A percentile compares a stretch with the other conserved stretches of the same genome.
phyloP scores from a whole-genome alignment of 2,113 vertebrate genomes.

The Chaetodon auriga region DNA sequence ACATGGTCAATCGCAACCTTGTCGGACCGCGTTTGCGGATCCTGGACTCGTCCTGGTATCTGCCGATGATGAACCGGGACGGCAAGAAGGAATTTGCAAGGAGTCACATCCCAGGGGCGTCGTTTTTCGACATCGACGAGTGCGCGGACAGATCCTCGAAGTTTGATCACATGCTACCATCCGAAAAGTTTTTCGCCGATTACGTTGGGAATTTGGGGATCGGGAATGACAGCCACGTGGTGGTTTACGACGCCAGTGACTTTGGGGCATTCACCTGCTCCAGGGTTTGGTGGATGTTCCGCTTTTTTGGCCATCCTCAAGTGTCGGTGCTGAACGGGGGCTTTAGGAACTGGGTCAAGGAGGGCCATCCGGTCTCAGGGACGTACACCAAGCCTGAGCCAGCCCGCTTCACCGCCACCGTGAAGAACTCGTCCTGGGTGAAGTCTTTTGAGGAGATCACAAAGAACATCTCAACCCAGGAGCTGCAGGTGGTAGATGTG shows the following conservation, averaged over 20 bases:
- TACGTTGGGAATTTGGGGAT: conserved; percentile 89
- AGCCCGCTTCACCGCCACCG: conserved; percentile 78
- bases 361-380: conserved; percentile 81
- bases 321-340: conserved; percentile 93
- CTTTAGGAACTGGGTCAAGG: conserved; percentile 87
- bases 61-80: conserved; percentile 86
- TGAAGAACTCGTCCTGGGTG: conserved; percentile 84
- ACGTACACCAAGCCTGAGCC: conserved; percentile 54
- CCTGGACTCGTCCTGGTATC: conserved; percentile 93
- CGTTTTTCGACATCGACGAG: conserved; percentile 91
- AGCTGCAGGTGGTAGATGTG: conserved; percentile 49
- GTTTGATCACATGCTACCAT: conserved; percentile 91
- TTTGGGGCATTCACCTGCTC: conserved; percentile 84
- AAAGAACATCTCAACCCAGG: conserved; percentile 80
- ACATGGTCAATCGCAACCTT: conserved; percentile 80
- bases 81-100: conserved; percentile 84
- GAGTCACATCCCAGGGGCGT: conserved; percentile 88
- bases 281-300: conserved; percentile 97
- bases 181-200: conserved; percentile 81
- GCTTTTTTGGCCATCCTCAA: conserved; percentile 86
- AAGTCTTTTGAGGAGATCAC: conserved; percentile 87
- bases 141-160: conserved; percentile 88
- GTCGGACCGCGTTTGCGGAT: conserved; percentile 83
- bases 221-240: conserved; percentile 87
- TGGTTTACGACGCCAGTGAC: conserved; percentile 92